phyloP scores from a whole-genome alignment of 2,797 vertebrate species.

The Morus bassanus region DNA sequence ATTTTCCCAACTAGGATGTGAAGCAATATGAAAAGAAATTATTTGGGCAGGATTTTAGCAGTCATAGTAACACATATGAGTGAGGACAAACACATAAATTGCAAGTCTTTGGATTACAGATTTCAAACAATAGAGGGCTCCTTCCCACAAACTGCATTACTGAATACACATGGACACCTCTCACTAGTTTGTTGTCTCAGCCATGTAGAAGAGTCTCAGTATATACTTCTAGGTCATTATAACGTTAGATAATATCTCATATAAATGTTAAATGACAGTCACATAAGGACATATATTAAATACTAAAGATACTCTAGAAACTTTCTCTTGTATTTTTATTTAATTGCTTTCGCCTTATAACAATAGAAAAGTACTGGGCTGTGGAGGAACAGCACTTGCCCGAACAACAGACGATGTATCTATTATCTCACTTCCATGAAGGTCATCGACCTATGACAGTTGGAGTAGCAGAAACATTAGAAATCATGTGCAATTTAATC shows the following conservation, averaged over 20 bases:
- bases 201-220: conserved; percentile 70
- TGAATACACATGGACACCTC: conserved; percentile 41
- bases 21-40: not conserved
- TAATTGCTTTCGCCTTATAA: conserved; percentile 94
- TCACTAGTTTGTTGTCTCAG: conserved; percentile 40
- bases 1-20: not conserved
- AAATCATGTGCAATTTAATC: conserved; percentile 99
- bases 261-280: conserved; percentile 78
- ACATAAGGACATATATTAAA: conserved; percentile 81
- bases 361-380: conserved; percentile 92
- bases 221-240: conserved; percentile 75
- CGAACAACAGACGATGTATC: conserved; percentile 89
- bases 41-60: not conserved
- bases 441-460: conserved; percentile 92
- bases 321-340: conserved; percentile 89
- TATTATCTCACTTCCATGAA: conserved; percentile 90
- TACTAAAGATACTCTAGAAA: conserved; percentile 81
- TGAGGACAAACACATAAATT: not conserved
- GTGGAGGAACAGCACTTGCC: conserved; percentile 83
- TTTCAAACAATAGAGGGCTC: not conserved
- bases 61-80: not conserved
- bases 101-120: not conserved
- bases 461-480: conserved; percentile 86
- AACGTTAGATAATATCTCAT: conserved; percentile 78
- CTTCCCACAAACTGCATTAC: not conserved